phyloP scores from a whole-genome alignment of 2,888 invertebrate genomes.

The Julus scanicus region DNA sequence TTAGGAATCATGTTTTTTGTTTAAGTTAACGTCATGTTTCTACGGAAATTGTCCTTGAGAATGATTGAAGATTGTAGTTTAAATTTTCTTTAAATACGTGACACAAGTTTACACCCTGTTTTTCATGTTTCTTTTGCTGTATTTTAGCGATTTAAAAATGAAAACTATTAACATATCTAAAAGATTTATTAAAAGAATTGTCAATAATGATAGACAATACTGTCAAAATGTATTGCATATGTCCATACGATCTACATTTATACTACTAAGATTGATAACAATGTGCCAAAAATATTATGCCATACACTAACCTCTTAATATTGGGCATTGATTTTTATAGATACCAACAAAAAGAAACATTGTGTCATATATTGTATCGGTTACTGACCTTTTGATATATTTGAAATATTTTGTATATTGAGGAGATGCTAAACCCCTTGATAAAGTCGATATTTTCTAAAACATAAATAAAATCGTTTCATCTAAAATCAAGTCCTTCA shows the following conservation, averaged over 20 bases:
- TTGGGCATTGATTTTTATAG: not conserved
- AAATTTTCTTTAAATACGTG: not conserved
- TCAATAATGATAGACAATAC: constrained; percentile 8
- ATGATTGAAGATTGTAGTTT: constrained; percentile 29
- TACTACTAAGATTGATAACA: not conserved
- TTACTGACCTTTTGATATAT: not conserved
- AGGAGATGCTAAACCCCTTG: not conserved
- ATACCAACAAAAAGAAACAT: not conserved
- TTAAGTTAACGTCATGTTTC: not conserved
- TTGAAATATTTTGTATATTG: not conserved
- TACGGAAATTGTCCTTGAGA: not conserved
- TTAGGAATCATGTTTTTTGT: not conserved
- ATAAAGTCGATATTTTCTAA: not conserved
- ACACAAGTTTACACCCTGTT: not conserved
- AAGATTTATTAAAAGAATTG: constrained; percentile 11
- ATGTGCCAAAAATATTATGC: not conserved
- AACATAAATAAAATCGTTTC: not conserved
- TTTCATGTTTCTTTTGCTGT: not conserved
- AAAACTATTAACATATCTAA: not conserved
- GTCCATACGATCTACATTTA: not conserved
- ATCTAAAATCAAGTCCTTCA: not conserved
- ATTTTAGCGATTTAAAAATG: not conserved
- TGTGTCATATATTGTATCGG: not conserved
- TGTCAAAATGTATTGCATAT: constrained; percentile 6
- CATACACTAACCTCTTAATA: not conserved